A percentile compares a stretch with the other conserved stretches of the same genome.
Conservation (phyloP, 2,888 invertebrate genomes). For the Oasisia sp. region DNA sequence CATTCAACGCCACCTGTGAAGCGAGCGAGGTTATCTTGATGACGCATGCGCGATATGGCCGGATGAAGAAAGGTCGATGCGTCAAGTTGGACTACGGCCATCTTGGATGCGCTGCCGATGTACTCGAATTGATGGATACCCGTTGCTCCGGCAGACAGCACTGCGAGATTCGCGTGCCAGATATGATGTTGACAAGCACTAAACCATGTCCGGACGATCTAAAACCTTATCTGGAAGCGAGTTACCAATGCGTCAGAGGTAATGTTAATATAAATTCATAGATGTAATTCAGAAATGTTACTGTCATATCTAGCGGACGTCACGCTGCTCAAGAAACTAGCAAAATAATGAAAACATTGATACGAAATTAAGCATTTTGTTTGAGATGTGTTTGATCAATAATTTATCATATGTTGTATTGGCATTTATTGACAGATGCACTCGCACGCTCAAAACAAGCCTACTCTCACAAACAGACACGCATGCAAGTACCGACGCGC, state of each 20-base stretch:
- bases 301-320: no score
- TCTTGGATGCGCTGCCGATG: conserved; percentile 41
- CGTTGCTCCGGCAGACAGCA: conserved; percentile 37
- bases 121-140: conserved; percentile 37
- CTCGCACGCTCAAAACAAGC: no score
- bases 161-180: conserved; percentile 40
- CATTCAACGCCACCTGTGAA: conserved; percentile 38
- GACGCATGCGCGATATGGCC: conserved; percentile 38
- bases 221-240: conserved; percentile 42
- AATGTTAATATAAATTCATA: neutral
- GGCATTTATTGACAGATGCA: neutral
- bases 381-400: no score
- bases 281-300: neutral
- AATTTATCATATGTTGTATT: neutral
- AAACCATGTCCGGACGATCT: conserved; percentile 41
- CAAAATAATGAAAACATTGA: no score
- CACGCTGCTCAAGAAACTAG: no score
- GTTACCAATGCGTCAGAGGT: conserved; percentile 40
- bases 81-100: conserved; percentile 41
- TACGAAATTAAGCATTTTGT: no score
- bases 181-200: conserved; percentile 36
- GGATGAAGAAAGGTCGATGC: conserved; percentile 39
- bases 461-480: no score
- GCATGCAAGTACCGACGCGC: no score
- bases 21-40: conserved; percentile 36